Base-by-base conservation (phyloP, 2,888 invertebrate species). In the Tanypteryx hageni region DNA sequence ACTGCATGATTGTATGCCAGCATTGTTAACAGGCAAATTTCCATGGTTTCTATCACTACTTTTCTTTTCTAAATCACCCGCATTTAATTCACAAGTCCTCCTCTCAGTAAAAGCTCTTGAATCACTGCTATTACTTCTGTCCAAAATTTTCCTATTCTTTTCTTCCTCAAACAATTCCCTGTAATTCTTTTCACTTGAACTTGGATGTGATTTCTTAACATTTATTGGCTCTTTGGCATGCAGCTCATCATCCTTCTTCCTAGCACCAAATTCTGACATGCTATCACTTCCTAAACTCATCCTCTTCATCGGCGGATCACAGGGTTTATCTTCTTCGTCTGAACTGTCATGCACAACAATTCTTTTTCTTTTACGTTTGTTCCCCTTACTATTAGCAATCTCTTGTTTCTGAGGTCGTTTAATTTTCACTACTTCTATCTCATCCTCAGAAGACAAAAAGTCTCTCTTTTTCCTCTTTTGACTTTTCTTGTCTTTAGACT, bases 401-500 rank as follows among this genome's bases (percentile, higher is more conserved):
- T 44, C 64, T 44, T n/a, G 31, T 44, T 89, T 27, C 2, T 56
- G 31, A 64, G 2, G n/a, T 10, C 18, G 18, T n/a, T 64, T 89
- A 16, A 44, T n/a, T 44, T 56, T n/a, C 11, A 13, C 4, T n/a
- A 56, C n/a, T 44, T 18, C 31, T n/a, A 68, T 11, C 64, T 18
- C 22, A 44, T 89, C 89, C 18, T 89, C 89, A 0, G 89, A 64
- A 8, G 64, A 64, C 0, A 16, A n/a, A 9, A n/a, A 31, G 3
- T 61, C 64, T n/a, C 31, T 64, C 44, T 44, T 64, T 64, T n/a
- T 89, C 44, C 64, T 89, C 11, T 56, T 83, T 82, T 82, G 22
- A 27, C 27, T 18, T 18, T 93, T 94, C 93, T 94, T 94, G 18
- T 94, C 94, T 92, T 94, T 94, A 93, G 94, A 95, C 94, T 94